Conservation (phyloP, 2,113 vertebrate species). For the Ictidomys tridecemlineatus region DNA sequence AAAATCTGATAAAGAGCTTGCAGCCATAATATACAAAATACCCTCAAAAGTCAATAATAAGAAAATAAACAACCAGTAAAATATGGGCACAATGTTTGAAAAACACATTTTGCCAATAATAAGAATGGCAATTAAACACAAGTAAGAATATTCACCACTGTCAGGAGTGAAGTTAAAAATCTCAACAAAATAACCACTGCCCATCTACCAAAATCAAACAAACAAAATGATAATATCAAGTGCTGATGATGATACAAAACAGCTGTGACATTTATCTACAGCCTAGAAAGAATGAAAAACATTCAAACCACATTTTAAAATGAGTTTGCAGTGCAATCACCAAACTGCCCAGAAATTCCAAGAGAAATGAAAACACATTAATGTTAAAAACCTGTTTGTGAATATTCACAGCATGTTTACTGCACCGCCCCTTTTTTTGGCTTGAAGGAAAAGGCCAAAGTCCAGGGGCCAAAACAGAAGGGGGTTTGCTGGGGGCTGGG, state of each 20-base stretch:
- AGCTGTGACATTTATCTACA: fast-evolving
- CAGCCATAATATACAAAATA: background rate
- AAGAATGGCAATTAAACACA: background rate
- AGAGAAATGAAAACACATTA: background rate
- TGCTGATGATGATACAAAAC: background rate
- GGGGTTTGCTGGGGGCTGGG: no score
- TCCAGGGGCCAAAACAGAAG: background rate
- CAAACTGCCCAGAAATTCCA: background rate
- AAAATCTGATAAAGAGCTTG: background rate
- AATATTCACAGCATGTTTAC: background rate
- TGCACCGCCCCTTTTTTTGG: fast-evolving
- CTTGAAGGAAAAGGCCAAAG: background rate
- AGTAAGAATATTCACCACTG: background rate
- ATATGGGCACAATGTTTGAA: background rate
- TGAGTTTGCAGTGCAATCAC: no score
- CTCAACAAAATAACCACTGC: background rate
- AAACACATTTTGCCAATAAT: background rate
- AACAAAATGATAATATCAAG: background rate
- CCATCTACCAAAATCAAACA: background rate
- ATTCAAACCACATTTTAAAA: background rate
- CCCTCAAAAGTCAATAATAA: background rate
- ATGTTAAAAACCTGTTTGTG: background rate
- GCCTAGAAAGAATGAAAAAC: background rate
- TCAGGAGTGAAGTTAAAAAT: background rate
- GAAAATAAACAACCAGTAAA: background rate